phyloP scores from a whole-genome alignment of 2,113 vertebrate genomes.

The Atherinomorus stipes region DNA sequence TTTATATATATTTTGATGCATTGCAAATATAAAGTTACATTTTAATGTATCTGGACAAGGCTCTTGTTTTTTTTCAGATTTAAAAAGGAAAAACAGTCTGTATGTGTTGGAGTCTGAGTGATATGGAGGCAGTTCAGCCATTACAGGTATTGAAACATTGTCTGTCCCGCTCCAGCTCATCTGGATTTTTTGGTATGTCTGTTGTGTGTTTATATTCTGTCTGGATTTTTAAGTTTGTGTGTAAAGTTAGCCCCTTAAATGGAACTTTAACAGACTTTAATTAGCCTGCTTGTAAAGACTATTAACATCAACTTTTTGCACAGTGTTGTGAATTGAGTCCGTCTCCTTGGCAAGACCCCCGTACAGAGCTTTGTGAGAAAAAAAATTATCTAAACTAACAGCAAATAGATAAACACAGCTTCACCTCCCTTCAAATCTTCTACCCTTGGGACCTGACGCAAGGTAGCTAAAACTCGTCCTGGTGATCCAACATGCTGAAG shows the following conservation, averaged over 20 bases:
- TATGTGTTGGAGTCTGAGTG: constrained; percentile 3
- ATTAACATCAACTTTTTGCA: constrained; percentile 17
- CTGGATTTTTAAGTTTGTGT: constrained; percentile 15
- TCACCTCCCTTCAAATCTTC: constrained; percentile 7
- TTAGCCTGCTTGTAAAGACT: constrained; percentile 33
- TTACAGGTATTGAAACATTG: constrained; percentile 19
- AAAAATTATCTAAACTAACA: constrained; percentile 30
- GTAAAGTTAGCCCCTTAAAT: constrained; percentile 11
- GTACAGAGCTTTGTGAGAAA: neutral
- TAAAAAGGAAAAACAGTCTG: constrained; percentile 4
- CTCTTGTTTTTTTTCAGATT: constrained; percentile 8
- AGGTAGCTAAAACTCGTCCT: neutral
- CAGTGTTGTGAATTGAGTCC: constrained; percentile 29
- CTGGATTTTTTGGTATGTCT: neutral
- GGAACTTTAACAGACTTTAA: constrained; percentile 22
- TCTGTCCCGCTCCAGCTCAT: neutral
- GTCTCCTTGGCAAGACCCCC: constrained; percentile 26
- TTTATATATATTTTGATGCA: constrained; percentile 10
- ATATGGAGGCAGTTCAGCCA: constrained; percentile 3
- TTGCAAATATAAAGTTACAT: neutral
- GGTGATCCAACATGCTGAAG: constrained; percentile 8
- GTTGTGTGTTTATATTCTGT: constrained; percentile 1
- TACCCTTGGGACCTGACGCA: neutral
- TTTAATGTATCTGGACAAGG: neutral
- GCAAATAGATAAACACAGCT: neutral